These are phyloP conservation scores for Tiliqua scincoides DNA, from an alignment of 2,113 vertebrate genomes.

Conservation along the genomic window DNA sequence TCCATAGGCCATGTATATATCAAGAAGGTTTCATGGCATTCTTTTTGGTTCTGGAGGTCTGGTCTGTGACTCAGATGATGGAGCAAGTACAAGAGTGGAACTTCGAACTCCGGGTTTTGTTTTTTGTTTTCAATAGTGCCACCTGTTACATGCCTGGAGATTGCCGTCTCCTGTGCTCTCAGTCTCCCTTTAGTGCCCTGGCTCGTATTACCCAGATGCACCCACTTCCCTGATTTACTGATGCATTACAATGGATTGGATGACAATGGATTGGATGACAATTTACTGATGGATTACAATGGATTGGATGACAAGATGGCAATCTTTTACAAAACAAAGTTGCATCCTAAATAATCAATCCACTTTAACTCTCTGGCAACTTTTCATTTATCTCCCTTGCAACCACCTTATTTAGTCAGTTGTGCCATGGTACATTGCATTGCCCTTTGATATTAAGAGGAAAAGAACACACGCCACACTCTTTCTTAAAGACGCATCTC, in stretches of 20 bases:
- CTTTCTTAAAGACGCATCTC: conserved; percentile 17
- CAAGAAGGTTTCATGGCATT: neutral
- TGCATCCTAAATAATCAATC: neutral
- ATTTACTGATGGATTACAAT: neutral
- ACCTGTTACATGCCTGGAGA: neutral
- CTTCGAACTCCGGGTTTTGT: neutral
- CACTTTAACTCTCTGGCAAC: neutral
- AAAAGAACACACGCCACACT: fast-evolving
- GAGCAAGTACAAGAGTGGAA: neutral
- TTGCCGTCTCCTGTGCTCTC: neutral
- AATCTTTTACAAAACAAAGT: too few species aligned
- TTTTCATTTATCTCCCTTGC: neutral
- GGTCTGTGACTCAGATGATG: neutral
- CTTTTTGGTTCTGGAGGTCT: neutral
- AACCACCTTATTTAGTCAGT: neutral
- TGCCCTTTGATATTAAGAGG: neutral
- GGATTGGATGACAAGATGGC: neutral
- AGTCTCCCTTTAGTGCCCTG: neutral
- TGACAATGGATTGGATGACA: neutral
- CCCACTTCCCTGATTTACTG: neutral
- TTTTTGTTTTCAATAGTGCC: neutral
- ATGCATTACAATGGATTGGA: too few species aligned
- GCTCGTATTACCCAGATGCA: neutral
- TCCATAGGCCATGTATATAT: neutral
- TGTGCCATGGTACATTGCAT: neutral